These are phyloP conservation scores for Mormyrus lacerda DNA, from an alignment of 2,113 vertebrate genomes.

Conservation along the genomic window DNA sequence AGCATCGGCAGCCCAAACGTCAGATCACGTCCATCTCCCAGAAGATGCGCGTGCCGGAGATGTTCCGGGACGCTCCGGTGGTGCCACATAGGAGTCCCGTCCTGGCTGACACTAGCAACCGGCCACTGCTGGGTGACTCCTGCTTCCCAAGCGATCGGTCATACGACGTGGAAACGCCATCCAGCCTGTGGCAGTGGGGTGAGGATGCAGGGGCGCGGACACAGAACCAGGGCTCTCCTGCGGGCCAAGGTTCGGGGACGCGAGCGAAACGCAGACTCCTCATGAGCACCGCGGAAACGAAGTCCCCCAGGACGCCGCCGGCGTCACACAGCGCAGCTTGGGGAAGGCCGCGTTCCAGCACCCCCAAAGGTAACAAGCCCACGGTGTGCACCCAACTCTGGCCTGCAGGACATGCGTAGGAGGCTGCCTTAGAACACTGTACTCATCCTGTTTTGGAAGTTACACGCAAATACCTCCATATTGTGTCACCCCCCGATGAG, in stretches of 20 bases:
- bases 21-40: conserved; percentile 34
- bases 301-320: not conserved
- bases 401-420: not conserved
- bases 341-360: conserved; percentile 30
- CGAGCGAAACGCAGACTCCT: conserved; percentile 58
- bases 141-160: conserved; percentile 47
- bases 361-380: conserved; percentile 44
- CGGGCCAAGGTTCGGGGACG: not conserved
- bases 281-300: conserved; percentile 43
- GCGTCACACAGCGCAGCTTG: not conserved
- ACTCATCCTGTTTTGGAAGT: not conserved
- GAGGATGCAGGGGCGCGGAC: not conserved
- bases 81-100: conserved; percentile 12
- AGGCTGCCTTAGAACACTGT: not conserved
- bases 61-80: conserved; percentile 29
- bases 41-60: conserved; percentile 35
- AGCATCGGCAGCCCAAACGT: conserved; percentile 20
- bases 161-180: conserved; percentile 52
- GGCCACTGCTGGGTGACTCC: not conserved
- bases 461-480: not conserved
- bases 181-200: conserved; percentile 46
- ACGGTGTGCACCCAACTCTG: conserved; percentile 13
- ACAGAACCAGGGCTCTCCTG: conserved; percentile 35
- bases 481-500: not conserved
- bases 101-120: conserved; percentile 33